Percentiles rank a stretch among this genome's conserved stretches.
phyloP scores from a whole-genome alignment of 2,113 vertebrate species.

The Embiotoca jacksoni region DNA sequence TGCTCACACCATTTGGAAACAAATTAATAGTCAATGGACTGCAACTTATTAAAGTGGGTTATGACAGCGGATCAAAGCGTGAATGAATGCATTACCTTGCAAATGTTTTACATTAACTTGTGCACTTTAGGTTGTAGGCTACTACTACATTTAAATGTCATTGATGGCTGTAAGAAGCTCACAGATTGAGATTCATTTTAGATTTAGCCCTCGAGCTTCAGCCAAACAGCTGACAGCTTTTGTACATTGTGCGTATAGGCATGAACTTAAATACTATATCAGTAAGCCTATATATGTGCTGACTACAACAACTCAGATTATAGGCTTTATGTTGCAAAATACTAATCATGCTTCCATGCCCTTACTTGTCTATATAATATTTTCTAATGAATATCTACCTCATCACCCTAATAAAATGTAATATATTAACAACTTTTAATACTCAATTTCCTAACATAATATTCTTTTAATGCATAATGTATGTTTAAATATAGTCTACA shows the following conservation, averaged over 20 bases:
- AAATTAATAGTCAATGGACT: constrained; percentile 86
- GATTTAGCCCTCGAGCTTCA: constrained; percentile 39
- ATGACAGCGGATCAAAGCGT: constrained; percentile 77
- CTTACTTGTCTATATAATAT: not conserved
- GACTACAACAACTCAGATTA: constrained; percentile 16
- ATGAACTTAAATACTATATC: constrained; percentile 13
- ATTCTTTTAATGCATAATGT: not conserved
- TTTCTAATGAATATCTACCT: too few species aligned
- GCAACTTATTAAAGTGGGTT: constrained; percentile 84
- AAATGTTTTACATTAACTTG: constrained; percentile 75
- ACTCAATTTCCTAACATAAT: not conserved
- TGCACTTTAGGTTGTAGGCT: constrained; percentile 60
- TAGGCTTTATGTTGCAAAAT: not conserved
- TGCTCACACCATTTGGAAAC: constrained; percentile 76
- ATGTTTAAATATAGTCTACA: constrained; percentile 2
- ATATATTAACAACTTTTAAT: too few species aligned
- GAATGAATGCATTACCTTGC: constrained; percentile 76
- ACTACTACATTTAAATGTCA: constrained; percentile 52
- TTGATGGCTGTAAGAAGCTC: constrained; percentile 13
- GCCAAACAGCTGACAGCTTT: constrained; percentile 26
- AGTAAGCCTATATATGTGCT: not conserved
- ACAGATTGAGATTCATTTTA: constrained; percentile 42
- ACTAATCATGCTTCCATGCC: not conserved
- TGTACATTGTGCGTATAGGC: constrained; percentile 20
- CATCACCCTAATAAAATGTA: too few species aligned